Evolutionary conservation across 2,113 vertebrate species (phyloP), one percentile per base, ranked within the genome.

Genomic region (Monopterus albus): DNA sequence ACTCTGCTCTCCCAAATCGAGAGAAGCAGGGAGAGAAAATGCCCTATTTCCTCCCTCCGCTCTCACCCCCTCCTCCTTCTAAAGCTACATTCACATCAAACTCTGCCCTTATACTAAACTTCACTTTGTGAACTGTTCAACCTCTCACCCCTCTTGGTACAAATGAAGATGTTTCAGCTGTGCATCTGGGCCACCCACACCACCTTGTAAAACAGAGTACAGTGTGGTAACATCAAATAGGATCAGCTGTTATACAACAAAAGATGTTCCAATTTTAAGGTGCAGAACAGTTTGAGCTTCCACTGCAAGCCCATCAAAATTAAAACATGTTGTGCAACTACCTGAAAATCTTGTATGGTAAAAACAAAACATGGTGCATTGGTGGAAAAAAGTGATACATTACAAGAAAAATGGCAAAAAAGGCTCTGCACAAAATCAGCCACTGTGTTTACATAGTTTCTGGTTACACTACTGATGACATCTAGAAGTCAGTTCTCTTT

Each of bases 231-330:
- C 73, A 51, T 57, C 66, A 45, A 71, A 76, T 81, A 59, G 58
- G 73, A 77, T 56, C 1, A 15, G n/a, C 56, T 25, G 66, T 80
- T 82, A 77, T 2, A 4, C 69, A 78, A 79, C 68, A 62, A 26
- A 39, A 45, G 42, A 40, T n/a, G 39, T 6, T 39, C 15, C 28
- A 6, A 42, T 7, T 65, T 25, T 65, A 31, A 66, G 59, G 36
- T 36, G 50, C 26, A 60, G 14, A 62, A 7, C 21, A 20, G 28
- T 39, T 23, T 31, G 63, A 78, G 60, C 49, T 23, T 51, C 28
- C 42, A 25, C n/a, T 42, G 5, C 13, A 40, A 15, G 21, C 50
- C 46, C 11, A 60, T 43, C 36, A 45, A 25, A 62, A 64, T 43
- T 43, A 31, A 21, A 49, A 65, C 38, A 51, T 17, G 26, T 21